Evolutionary conservation across 2,888 invertebrate genomes (phyloP).

Genomic region (Cheilosia vernalis): DNA sequence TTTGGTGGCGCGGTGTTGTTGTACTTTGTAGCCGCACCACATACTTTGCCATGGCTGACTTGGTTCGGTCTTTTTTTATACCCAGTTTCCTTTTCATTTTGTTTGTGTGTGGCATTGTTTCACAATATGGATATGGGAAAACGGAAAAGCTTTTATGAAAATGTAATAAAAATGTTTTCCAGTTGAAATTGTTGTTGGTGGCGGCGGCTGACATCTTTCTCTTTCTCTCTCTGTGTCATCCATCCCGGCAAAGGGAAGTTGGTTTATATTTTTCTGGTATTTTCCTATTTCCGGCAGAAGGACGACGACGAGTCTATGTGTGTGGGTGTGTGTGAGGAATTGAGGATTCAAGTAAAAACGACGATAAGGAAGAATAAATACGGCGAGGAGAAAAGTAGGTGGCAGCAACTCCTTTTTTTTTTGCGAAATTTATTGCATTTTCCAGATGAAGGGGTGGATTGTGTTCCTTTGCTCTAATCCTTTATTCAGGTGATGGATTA

Average conservation of each 20-base stretch:
- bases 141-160: conserved; percentile 69
- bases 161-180: conserved; percentile 69
- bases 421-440: conserved; percentile 45
- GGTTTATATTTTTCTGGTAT: conserved; percentile 44
- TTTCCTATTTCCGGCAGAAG: conserved; percentile 54
- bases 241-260: neutral
- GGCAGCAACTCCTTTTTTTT: neutral
- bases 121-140: conserved; percentile 61
- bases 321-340: neutral
- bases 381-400: conserved; percentile 32
- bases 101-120: conserved; percentile 50
- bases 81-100: conserved; percentile 7
- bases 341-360: conserved; percentile 17
- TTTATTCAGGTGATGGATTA: conserved; percentile 43
- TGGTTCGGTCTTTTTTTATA: conserved; percentile 16
- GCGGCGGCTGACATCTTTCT: neutral
- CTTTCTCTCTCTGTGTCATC: neutral
- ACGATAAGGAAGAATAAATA: conserved; percentile 47
- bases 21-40: conserved; percentile 37
- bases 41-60: conserved; percentile 56
- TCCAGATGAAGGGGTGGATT: conserved; percentile 12
- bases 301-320: neutral
- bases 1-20: conserved; percentile 22
- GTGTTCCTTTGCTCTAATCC: neutral
- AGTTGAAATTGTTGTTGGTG: conserved; percentile 52